Evolutionary conservation across 2,888 invertebrate species (phyloP), one percentile per base, ranked within the genome.

Genomic region (Hydriomena furcata): DNA sequence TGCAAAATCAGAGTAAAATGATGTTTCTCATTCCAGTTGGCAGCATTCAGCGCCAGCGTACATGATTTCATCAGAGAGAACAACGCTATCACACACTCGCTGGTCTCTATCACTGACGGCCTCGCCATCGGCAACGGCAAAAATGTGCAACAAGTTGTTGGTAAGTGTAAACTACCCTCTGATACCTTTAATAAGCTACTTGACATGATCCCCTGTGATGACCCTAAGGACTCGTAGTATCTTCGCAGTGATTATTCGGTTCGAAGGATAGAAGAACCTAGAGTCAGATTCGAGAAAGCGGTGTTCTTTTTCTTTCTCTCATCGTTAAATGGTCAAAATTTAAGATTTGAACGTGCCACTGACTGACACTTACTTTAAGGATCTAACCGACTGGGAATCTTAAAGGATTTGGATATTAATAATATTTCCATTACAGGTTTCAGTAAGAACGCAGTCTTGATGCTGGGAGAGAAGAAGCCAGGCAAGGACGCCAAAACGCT

Each of bases 401-500:
- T n/a, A n/a, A n/a, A n/a, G n/a, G n/a, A n/a, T n/a, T n/a, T 17
- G 17, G 4, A 17, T 17, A 17, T 17, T 17, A 17, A n/a, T 10
- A 17, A 27, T 38, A n/a, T 27, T 24, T 5, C 23, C 1, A 10
- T 12, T 24, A 0, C 41, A 92, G 93, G 93, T 7, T 93, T 91
- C 78, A 94, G 93, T 54, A 69, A 87, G 0, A 77, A 92, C 7
- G 84, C 91, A n/a, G 93, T 94, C 1, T 91, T 94, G 61, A 87
- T 94, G 47, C 85, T 94, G 10, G 91, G 93, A 7, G 94, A 95
- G 68, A 93, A 93, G 82, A 95, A 93, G 68, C 92, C 92, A 25
- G 82, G 91, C 37, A 91, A 91, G 62, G 93, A 93, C 32, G 88
- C 86, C 5, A 69, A 91, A 5, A 91, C 92, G 7, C 73, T 93